phyloP scores from a whole-genome alignment of 1,140 invertebrate species.

The Agrilus planipennis region DNA sequence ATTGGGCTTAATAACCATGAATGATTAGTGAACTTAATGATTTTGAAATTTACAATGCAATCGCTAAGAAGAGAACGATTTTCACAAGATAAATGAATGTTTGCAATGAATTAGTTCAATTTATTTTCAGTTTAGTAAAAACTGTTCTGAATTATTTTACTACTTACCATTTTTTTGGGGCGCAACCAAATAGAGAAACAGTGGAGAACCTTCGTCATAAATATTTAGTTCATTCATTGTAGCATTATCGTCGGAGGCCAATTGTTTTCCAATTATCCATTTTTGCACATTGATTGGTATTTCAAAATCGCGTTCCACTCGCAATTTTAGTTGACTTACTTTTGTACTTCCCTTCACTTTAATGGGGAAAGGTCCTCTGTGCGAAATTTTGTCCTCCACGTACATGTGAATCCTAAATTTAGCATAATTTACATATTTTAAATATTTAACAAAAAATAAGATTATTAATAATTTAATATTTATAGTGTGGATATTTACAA shows the following conservation, averaged over 20 bases:
- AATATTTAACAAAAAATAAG: no score
- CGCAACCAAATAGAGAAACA: constrained; percentile 61
- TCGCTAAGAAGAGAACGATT: no score
- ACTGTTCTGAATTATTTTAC: no score
- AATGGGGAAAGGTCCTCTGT: constrained; percentile 59
- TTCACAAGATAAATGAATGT: no score
- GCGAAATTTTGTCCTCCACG: constrained; percentile 61
- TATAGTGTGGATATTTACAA: no score
- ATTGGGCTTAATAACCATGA: no score
- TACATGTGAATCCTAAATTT: constrained; percentile 60
- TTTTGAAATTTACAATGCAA: no score
- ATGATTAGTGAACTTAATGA: no score
- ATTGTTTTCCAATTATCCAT: constrained; percentile 63
- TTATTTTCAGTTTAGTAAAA: no score
- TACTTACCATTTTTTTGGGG: constrained; percentile 37
- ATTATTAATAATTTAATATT: no score
- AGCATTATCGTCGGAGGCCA: constrained; percentile 48
- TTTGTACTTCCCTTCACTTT: constrained; percentile 50
- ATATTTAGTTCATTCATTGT: constrained; percentile 46
- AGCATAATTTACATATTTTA: no score
- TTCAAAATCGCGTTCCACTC: constrained; percentile 54
- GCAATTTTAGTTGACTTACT: constrained; percentile 51
- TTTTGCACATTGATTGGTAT: constrained; percentile 59
- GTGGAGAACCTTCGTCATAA: constrained; percentile 39
- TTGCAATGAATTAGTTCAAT: no score